Evolutionary conservation across 2,888 invertebrate genomes (phyloP), one percentile per base, ranked within the genome.

Genomic region (Petrophora chlorosata): DNA sequence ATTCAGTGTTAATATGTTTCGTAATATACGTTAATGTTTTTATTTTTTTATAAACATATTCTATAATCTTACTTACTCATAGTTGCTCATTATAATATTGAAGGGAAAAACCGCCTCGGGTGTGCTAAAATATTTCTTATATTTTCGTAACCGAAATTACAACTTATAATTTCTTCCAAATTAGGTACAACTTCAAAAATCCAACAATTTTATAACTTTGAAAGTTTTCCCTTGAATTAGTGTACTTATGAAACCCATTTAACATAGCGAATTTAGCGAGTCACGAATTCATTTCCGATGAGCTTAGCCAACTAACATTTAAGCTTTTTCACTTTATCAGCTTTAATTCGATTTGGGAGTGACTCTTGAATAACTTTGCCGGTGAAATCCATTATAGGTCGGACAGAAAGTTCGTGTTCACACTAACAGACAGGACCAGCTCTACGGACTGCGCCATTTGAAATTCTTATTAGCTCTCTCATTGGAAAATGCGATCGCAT

Each of bases 401-500:
- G 48, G n/a, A 58, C 62, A 62, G 52, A 70, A 73, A 68, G 62
- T 71, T 69, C 60, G 51, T 59, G 62, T 61, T 63, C 61, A 53
- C 65, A 56, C 44, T 56, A 55, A 53, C 53, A 43, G 63, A 63
- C 64, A 64, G 61, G 39, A 56, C 55, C 56, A 60, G 53, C 28
- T 28, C 16, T 26, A 54, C 53, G 30, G 45, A 3, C n/a, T 10
- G 13, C 54, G 57, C 64, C 53, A 73, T 74, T 74, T 73, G 70
- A 69, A 74, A 74, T 73, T 74, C 75, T 67, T 72, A 74, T 74
- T 66, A 65, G 67, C 53, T 58, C 51, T 55, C 63, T 63, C 66
- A 65, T 65, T 69, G 60, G 63, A 58, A 63, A 68, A 68, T 71
- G 71, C 65, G 65, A 70, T 73, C 61, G 54, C 56, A 61, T 54